Evolutionary conservation across 1,140 invertebrate species (phyloP).

Genomic region (Whitmania pigra): DNA sequence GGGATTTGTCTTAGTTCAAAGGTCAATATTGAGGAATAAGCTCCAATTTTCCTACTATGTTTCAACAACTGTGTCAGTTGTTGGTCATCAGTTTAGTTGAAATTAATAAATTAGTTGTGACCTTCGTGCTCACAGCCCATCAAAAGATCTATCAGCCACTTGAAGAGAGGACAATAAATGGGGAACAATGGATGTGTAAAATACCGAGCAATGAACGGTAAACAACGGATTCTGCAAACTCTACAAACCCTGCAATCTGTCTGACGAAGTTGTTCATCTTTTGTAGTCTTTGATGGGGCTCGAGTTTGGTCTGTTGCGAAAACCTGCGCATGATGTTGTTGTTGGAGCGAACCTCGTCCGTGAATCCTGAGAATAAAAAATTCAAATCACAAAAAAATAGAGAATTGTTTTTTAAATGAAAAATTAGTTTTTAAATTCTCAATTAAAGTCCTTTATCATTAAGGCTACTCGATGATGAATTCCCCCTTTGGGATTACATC

Average conservation of each 20-base stretch:
- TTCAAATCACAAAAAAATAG: not conserved
- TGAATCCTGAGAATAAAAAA: not conserved
- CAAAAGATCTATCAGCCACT: too few species aligned
- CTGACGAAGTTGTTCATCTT: not conserved
- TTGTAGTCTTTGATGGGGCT: not conserved
- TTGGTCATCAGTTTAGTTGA: too few species aligned
- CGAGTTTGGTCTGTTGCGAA: not conserved
- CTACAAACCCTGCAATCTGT: conserved; percentile 4
- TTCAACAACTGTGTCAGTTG: too few species aligned
- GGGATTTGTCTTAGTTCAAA: too few species aligned
- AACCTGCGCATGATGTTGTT: not conserved
- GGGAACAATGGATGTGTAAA: not conserved
- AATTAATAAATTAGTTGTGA: too few species aligned
- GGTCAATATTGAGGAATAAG: too few species aligned
- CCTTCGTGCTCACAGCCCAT: too few species aligned
- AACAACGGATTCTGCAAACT: not conserved
- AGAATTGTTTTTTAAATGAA: not conserved
- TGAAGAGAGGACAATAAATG: too few species aligned
- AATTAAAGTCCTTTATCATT: not conserved
- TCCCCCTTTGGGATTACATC: too few species aligned
- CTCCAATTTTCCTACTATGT: too few species aligned
- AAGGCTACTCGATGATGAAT: too few species aligned
- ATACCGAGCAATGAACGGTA: not conserved
- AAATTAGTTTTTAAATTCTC: not conserved
- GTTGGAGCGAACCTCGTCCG: not conserved